phyloP scores from a whole-genome alignment of 2,888 invertebrate genomes.

The Drosophila mulleri region DNA sequence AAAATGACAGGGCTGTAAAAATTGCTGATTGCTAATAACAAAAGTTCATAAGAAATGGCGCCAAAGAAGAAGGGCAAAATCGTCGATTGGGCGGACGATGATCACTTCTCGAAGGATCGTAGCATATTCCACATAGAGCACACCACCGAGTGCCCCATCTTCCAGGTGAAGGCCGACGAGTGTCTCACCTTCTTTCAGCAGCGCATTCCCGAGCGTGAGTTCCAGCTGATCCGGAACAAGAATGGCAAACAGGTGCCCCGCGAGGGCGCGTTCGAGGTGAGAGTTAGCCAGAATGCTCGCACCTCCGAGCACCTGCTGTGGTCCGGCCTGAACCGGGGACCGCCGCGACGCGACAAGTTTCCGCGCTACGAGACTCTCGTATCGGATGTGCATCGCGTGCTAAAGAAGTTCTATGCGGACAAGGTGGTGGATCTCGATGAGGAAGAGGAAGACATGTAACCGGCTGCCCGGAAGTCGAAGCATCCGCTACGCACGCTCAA shows the following conservation, averaged over 20 bases:
- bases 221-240: slow-evolving; percentile 76
- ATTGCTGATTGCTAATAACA: not conserved
- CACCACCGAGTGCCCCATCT: slow-evolving; percentile 82
- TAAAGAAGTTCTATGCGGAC: slow-evolving; percentile 82
- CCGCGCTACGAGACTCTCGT: slow-evolving; percentile 71
- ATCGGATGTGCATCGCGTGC: slow-evolving; percentile 70
- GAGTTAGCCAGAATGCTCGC: slow-evolving; percentile 80
- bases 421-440: slow-evolving; percentile 37
- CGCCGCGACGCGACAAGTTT: slow-evolving; percentile 83
- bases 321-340: slow-evolving; percentile 80
- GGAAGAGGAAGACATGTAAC: slow-evolving; percentile 47
- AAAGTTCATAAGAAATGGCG: slow-evolving; percentile 41
- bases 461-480: not conserved
- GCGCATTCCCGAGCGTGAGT: slow-evolving; percentile 74
- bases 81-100: slow-evolving; percentile 80
- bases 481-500: slow-evolving; percentile 15
- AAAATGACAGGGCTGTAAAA: slow-evolving; percentile 15
- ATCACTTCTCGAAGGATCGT: slow-evolving; percentile 78
- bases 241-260: slow-evolving; percentile 73
- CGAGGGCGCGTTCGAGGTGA: slow-evolving; percentile 81
- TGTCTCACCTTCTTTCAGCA: slow-evolving; percentile 65
- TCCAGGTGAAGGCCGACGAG: slow-evolving; percentile 78
- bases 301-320: slow-evolving; percentile 74
- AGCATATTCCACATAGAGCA: slow-evolving; percentile 82
- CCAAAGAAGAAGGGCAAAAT: slow-evolving; percentile 56